Conservation (phyloP, 2,888 invertebrate genomes). For the Agrotis segetum region DNA sequence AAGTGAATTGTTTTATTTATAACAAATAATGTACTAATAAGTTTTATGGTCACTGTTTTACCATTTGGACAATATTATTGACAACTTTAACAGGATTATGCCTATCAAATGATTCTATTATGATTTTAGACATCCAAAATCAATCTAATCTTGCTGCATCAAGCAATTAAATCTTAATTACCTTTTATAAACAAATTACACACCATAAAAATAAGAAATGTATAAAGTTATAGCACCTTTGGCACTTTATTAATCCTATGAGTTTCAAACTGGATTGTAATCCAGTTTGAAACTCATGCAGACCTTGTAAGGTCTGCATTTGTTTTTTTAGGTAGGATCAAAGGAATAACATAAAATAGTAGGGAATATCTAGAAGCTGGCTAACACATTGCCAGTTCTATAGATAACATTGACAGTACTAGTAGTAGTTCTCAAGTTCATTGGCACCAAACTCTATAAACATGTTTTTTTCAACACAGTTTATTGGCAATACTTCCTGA, state of each 20-base stretch:
- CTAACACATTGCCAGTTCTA: not conserved
- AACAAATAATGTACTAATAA: not conserved
- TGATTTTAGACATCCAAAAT: not conserved
- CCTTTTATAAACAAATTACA: too few relatives aligned
- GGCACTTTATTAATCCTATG: not conserved
- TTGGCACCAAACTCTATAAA: slow-evolving; percentile 29
- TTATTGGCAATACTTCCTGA: not conserved
- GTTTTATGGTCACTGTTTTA: not conserved
- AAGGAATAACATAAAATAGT: not conserved
- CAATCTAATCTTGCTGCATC: too few relatives aligned
- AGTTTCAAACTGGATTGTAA: not conserved
- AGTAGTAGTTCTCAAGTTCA: slow-evolving; percentile 22
- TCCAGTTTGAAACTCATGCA: too few relatives aligned
- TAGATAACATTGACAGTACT: too few relatives aligned
- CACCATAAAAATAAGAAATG: too few relatives aligned
- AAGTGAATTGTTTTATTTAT: not conserved
- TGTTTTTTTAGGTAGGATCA: not conserved
- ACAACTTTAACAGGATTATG: not conserved
- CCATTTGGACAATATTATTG: not conserved
- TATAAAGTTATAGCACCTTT: not conserved
- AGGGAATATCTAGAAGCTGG: not conserved
- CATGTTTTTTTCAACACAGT: slow-evolving; percentile 12
- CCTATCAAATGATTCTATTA: not conserved
- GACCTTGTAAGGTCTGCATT: not conserved
- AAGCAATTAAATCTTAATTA: too few relatives aligned